A percentile compares a stretch with the other conserved stretches of the same genome.
phyloP scores from a whole-genome alignment of 2,113 vertebrate genomes.

The Vimba vimba region DNA sequence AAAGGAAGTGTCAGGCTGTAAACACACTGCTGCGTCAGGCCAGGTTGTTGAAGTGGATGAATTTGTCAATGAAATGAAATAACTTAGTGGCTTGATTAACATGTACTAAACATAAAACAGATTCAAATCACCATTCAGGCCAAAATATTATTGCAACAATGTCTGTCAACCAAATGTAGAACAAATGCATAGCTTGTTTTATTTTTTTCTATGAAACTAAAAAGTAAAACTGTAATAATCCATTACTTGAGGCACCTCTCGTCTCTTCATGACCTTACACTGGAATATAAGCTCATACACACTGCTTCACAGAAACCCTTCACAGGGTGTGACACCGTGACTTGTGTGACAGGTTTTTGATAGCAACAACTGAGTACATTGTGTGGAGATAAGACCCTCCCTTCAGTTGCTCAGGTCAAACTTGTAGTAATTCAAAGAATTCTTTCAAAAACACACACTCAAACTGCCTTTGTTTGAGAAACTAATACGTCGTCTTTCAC shows the following conservation, averaged over 20 bases:
- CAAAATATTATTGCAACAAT: conserved; percentile 74
- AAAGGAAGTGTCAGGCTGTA: not conserved
- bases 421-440: not conserved
- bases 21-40: no score
- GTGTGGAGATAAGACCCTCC: not conserved
- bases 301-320: not conserved
- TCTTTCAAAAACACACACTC: conserved; percentile 2
- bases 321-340: not conserved
- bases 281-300: not conserved
- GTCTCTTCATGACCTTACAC: not conserved
- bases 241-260: conserved; percentile 31
- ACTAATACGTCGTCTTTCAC: not conserved
- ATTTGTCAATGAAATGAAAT: not conserved
- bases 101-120: conserved; percentile 2
- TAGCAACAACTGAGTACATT: conserved; percentile 1
- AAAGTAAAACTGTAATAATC: conserved; percentile 1
- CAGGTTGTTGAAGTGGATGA: not conserved
- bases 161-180: conserved; percentile 59
- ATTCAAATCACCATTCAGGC: conserved; percentile 42
- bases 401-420: not conserved
- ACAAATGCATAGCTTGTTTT: conserved; percentile 77
- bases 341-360: not conserved
- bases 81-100: not conserved
- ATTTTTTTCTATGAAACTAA: conserved; percentile 27
- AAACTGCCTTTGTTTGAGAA: conserved; percentile 13